Conservation (phyloP, 2,113 vertebrate species). For the Larimichthys polyactis region DNA sequence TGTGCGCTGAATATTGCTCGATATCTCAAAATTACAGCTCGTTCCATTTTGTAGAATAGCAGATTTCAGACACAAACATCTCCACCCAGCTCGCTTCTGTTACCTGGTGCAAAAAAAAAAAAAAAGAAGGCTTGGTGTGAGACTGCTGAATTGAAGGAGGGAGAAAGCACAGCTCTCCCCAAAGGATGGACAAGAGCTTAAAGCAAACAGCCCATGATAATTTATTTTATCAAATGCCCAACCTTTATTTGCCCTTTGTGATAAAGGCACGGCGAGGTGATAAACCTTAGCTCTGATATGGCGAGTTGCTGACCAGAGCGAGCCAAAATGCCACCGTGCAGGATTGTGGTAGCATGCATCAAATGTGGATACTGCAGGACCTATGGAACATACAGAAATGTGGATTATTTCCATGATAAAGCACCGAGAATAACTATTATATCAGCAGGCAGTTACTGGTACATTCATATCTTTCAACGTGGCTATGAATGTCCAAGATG, state of each 20-base stretch:
- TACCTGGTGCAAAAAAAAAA: neutral
- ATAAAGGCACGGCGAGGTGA: constrained; percentile 23
- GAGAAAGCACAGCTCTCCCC: neutral
- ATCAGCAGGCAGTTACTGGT: neutral
- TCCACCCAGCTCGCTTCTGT: neutral
- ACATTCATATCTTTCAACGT: neutral
- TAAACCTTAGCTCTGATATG: constrained; percentile 28
- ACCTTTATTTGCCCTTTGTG: constrained; percentile 62
- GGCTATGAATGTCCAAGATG: no score
- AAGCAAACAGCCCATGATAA: constrained; percentile 38
- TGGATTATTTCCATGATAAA: neutral
- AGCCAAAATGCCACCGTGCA: constrained; percentile 8
- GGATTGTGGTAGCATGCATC: neutral
- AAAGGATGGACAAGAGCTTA: neutral
- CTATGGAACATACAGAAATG: neutral
- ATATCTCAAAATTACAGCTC: constrained; percentile 21
- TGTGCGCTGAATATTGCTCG: constrained; percentile 7
- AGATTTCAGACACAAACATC: neutral
- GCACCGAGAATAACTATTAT: neutral
- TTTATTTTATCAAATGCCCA: constrained; percentile 48
- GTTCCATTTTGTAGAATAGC: neutral
- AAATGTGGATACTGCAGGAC: neutral
- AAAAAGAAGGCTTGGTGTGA: neutral
- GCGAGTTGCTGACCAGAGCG: constrained; percentile 10
- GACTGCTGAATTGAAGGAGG: neutral